Conservation (phyloP, 2,888 invertebrate species). For the Hermaeophaga mercurialis region DNA sequence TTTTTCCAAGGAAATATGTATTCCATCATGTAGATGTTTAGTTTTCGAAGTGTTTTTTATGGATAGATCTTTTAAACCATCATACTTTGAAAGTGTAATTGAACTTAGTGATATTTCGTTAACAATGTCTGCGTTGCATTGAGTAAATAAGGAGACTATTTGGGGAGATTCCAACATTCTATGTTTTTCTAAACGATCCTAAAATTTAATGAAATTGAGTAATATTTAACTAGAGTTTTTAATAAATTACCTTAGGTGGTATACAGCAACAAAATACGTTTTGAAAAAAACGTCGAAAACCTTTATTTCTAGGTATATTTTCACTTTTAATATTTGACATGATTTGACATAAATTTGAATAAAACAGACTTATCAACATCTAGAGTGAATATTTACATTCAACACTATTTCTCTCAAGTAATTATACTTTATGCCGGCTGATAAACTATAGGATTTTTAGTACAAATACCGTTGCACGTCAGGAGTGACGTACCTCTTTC, state of each 20-base stretch:
- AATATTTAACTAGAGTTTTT: not conserved
- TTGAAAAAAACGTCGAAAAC: not conserved
- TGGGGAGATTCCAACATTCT: not conserved
- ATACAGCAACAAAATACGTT: not conserved
- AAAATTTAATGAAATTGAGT: not conserved
- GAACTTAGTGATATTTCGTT: not conserved
- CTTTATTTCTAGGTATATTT: not conserved
- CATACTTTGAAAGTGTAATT: not conserved
- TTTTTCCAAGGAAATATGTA: conserved; percentile 5
- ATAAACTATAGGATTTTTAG: no score
- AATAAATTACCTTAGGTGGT: not conserved
- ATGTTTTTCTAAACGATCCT: not conserved
- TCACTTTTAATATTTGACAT: not conserved
- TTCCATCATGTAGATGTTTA: not conserved
- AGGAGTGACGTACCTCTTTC: no score
- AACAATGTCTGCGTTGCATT: not conserved
- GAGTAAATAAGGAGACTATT: not conserved
- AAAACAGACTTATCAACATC: no score
- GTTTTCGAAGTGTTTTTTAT: not conserved
- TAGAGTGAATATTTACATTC: no score
- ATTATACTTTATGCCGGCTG: no score
- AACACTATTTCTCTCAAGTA: no score
- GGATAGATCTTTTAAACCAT: not conserved
- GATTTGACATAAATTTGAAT: conserved; percentile 4
- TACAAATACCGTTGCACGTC: no score